Evolutionary conservation across 92 coral and sea anemone species (phyloP).

Genomic region (Blastomussa wellsi): DNA sequence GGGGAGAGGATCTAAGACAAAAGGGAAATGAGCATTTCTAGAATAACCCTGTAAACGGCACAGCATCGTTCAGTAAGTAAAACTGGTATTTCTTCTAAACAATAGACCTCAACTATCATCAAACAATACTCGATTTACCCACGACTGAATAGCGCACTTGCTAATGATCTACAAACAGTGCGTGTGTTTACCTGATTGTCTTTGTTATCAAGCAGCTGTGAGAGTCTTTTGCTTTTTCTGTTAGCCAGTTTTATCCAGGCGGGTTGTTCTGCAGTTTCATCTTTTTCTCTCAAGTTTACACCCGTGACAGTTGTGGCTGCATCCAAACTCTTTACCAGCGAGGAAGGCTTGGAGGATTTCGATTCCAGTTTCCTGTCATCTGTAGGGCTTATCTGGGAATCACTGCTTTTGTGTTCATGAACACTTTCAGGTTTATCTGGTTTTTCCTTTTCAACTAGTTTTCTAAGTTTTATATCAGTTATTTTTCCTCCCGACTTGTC

Average conservation of each 20-base stretch:
- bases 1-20: neutral
- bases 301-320: constrained; percentile 7
- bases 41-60: neutral
- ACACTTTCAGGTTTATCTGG: neutral
- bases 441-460: constrained; percentile 5
- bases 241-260: constrained; percentile 80
- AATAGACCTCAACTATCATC: neutral
- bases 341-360: neutral
- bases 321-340: neutral
- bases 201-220: constrained; percentile 59
- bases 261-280: constrained; percentile 36
- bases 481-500: neutral
- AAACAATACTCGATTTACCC: neutral
- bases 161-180: neutral
- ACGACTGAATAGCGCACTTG: neutral
- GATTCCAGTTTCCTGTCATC: constrained; percentile 3
- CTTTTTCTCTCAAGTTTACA: constrained; percentile 20
- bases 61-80: neutral
- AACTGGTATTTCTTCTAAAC: neutral
- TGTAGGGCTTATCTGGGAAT: neutral
- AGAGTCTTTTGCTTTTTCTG: constrained; percentile 59
- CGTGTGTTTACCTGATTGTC: constrained; percentile 53
- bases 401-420: neutral
- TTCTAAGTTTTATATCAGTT: neutral
- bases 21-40: neutral